phyloP scores from a whole-genome alignment of 2,113 vertebrate species.

The Porphyrio hochstetteri region DNA sequence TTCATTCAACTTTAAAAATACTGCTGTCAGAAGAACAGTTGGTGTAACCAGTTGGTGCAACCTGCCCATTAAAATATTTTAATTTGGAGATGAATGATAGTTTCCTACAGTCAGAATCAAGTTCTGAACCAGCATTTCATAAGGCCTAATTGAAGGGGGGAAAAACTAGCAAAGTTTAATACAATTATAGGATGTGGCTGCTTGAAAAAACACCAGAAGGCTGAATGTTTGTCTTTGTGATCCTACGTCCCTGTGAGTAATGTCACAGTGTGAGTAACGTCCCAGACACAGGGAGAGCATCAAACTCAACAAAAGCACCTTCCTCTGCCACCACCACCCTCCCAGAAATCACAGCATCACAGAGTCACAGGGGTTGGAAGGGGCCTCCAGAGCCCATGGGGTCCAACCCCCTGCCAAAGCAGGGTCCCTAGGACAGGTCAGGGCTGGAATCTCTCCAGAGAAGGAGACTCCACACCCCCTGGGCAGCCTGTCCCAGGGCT shows the following conservation, averaged over 20 bases:
- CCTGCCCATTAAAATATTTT: too few relatives aligned
- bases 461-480: too few relatives aligned
- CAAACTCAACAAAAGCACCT: background rate
- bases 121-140: background rate
- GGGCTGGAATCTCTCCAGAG: too few relatives aligned
- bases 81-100: background rate
- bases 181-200: background rate
- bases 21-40: background rate
- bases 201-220: background rate
- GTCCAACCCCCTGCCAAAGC: too few relatives aligned
- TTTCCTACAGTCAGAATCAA: background rate
- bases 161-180: background rate
- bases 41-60: background rate
- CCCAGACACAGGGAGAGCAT: background rate
- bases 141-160: background rate
- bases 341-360: too few relatives aligned
- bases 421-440: too few relatives aligned
- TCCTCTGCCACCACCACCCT: background rate
- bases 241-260: background rate
- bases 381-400: too few relatives aligned
- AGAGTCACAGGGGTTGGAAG: too few relatives aligned
- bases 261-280: background rate
- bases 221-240: background rate
- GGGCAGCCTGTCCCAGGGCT: too few relatives aligned
- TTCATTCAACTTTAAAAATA: background rate